Evolutionary conservation across 2,888 invertebrate species (phyloP).

Genomic region (Leucozona laternaria): DNA sequence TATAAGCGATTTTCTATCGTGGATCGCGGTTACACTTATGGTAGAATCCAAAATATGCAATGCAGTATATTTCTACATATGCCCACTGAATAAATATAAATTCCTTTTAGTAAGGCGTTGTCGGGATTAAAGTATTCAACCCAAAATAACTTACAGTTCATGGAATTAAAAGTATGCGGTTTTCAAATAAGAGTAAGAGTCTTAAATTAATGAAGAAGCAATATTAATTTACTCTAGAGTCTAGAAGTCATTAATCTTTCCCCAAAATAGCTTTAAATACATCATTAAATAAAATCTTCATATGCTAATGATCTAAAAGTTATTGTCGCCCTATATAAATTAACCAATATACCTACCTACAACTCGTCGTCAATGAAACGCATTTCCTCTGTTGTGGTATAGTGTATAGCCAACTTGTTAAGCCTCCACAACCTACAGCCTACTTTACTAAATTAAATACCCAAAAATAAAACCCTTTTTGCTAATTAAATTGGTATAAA

Average conservation of each 20-base stretch:
- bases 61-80: no score
- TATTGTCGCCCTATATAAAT: background rate
- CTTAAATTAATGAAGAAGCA: background rate
- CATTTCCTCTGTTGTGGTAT: background rate
- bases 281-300: background rate
- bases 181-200: background rate
- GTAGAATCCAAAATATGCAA: no score
- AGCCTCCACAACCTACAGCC: background rate
- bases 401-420: background rate
- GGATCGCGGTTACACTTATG: no score
- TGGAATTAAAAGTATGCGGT: background rate
- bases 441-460: slow-evolving; percentile 2
- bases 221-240: background rate
- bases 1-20: no score
- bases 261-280: background rate
- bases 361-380: background rate
- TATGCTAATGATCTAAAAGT: background rate
- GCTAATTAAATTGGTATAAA: slow-evolving; percentile 6
- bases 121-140: background rate
- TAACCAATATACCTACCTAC: background rate
- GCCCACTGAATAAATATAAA: no score
- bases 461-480: background rate
- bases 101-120: no score
- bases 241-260: background rate
- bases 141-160: background rate